These are phyloP conservation scores for Cercocebus atys DNA, from an alignment of 2,113 vertebrate species.

Conservation along the genomic window DNA sequence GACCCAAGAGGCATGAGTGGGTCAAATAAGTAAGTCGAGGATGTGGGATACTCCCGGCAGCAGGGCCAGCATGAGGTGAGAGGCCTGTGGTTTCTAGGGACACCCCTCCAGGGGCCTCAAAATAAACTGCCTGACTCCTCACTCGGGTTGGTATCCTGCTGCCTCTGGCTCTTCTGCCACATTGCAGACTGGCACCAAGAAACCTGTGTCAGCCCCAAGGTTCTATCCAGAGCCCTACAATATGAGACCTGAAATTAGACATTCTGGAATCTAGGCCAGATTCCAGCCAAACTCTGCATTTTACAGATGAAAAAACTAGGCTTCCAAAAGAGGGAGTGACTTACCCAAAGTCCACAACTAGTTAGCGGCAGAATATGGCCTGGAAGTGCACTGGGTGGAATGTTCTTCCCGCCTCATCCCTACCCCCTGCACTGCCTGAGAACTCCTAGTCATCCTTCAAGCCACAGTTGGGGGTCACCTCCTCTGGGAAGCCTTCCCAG, in stretches of 20 bases:
- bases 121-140: background rate
- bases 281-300: background rate
- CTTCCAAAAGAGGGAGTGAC: background rate
- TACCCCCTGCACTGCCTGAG: background rate
- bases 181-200: background rate
- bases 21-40: too few relatives aligned
- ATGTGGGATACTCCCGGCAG: background rate
- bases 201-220: background rate
- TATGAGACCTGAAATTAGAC: background rate
- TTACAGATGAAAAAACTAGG: background rate
- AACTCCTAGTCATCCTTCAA: background rate
- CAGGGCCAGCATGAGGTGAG: too few relatives aligned
- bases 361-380: too few relatives aligned
- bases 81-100: background rate
- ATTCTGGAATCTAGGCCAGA: background rate
- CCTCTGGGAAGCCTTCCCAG: background rate
- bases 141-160: fast-evolving
- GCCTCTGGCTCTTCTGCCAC: background rate
- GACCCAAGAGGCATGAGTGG: background rate
- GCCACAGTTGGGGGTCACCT: background rate
- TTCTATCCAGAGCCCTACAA: background rate
- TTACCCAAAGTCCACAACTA: background rate
- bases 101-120: background rate
- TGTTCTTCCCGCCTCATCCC: background rate
- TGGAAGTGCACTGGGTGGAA: background rate